Base-by-base conservation (phyloP, 2,888 invertebrate species). In the Eupithecia subumbrata region DNA sequence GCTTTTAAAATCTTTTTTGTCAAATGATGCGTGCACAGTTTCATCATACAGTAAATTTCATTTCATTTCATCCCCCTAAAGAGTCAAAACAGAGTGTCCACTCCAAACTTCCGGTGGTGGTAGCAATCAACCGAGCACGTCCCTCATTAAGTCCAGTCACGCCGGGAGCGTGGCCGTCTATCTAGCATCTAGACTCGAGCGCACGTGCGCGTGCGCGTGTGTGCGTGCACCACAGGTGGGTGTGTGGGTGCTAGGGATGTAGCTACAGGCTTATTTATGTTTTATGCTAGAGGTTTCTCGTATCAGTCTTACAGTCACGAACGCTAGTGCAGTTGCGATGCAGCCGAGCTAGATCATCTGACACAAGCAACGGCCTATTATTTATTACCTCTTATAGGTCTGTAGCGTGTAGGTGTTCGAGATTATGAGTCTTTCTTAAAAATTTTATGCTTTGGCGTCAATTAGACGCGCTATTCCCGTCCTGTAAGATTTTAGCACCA, bases 121-220 rank as follows among this genome's bases (percentile, higher is more conserved):
- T 72, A 40, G 64, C 60, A 25, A 70, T 75, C 77, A 66, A 73
- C 68, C 71, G 73, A 67, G 67, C 73, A 70, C 78, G 76, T 73
- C 71, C 43, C 63, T 68, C 72, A 74, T 77, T 78, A 77, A 25
- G 73, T 74, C 75, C 64, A 72, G 77, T 74, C 74, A 74, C 76
- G 76, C 76, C 78, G 71, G 68, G 72, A 72, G 64, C 37, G 30
- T 7, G 12, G 7, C 45, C 22, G 30, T 48, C 60, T 25, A 67
- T 77, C 80, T 80, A 78, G 78, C 78, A 77, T 77, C 79, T 80
- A 82, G 82, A 80, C 77, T 80, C 74, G 76, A 63, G 68, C 75
- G 80, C 82, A 80, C 82, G 82, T 82, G 82, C 79, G 78, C 40
- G 71, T 40, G 11, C 16, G 71, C 5, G 0, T 72, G 79, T 78